Evolutionary conservation across 2,113 vertebrate genomes (phyloP).

Genomic region (human): GRCh38 chr17:74685501-74686000

Average conservation of each 20-base stretch:
- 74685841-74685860: too few species aligned
- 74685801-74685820: neutral
- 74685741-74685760: neutral
- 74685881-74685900: neutral
- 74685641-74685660: neutral
- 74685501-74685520: neutral
- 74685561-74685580: rapidly evolving
- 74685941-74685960: neutral
- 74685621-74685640: neutral
- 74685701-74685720: neutral
- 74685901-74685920: neutral
- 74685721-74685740: neutral
- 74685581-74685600: neutral
- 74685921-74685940: neutral
- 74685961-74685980: neutral
- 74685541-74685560: neutral
- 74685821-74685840: neutral
- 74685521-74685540: neutral
- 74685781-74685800: neutral
- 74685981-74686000: neutral
- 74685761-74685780: neutral
- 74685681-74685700: neutral
- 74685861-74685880: neutral
- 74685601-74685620: neutral
- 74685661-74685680: neutral